phyloP scores from a whole-genome alignment of 2,113 vertebrate genomes.

The Ellobius talpinus region DNA sequence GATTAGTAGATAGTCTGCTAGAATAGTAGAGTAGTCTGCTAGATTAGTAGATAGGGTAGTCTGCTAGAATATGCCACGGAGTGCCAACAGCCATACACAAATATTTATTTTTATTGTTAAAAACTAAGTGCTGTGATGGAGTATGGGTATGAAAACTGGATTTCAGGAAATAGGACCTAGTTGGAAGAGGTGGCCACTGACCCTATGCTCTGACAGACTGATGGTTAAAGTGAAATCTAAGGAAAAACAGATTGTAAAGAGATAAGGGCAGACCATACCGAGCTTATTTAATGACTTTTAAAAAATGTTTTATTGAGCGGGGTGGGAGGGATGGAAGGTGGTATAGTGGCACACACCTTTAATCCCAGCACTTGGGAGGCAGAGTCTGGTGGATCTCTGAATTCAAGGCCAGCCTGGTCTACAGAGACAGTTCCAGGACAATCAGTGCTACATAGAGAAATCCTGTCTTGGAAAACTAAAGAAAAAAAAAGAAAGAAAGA shows the following conservation, averaged over 20 bases:
- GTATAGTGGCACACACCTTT: not conserved
- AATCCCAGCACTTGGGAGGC: not conserved
- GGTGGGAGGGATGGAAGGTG: not conserved
- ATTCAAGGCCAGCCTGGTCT: not conserved
- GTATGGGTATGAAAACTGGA: not conserved
- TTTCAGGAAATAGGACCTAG: not conserved
- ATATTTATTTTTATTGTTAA: not conserved
- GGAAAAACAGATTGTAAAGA: not conserved
- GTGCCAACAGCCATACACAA: not conserved
- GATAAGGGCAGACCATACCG: not conserved
- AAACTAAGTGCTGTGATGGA: constrained; percentile 23
- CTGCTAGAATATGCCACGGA: not conserved
- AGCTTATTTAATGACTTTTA: not conserved
- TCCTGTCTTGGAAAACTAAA: not conserved
- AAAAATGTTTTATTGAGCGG: not conserved
- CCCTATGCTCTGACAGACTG: constrained; percentile 8
- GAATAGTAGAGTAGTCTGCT: too few relatives aligned
- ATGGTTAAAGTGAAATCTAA: constrained; percentile 48
- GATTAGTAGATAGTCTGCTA: too few relatives aligned
- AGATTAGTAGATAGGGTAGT: too few relatives aligned
- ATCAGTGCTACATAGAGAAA: not conserved
- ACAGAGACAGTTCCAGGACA: not conserved
- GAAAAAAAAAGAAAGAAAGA: not conserved
- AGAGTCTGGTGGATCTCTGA: not conserved
- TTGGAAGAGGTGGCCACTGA: not conserved